Evolutionary conservation across 2,888 invertebrate genomes (phyloP), one percentile per base, ranked within the genome.

Genomic region (Orchestes rusci): DNA sequence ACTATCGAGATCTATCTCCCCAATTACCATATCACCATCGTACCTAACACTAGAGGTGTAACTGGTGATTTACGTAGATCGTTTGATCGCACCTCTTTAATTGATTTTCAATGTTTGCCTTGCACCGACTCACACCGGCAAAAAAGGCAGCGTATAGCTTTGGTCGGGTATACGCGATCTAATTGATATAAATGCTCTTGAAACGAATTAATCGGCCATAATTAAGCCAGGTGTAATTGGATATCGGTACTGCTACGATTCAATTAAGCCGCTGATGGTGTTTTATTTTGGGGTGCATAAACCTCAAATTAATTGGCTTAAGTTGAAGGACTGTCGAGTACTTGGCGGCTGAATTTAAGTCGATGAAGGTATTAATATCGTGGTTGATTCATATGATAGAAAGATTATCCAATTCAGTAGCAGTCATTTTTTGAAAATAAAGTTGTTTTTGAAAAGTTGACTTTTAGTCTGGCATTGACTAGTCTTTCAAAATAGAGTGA

Each of bases 181-280:
- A 57, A 56, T 56, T 55, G 53, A 56, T 56, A 55, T 55, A 54
- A 56, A 56, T 53, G 53, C 48, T 49, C 41, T 38, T 43, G 43
- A 46, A 48, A 56, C 53, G 53, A 53, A 56, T 56, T 55, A 53
- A 57, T 57, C 55, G 45, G 20, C 37, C 8, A 35, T 45, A 45
- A 45, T 45, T 41, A 45, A 41, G 41, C 29, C 56, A 52, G 55
- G 53, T 55, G 56, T 47, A 52, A 53, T 44, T 51, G 52, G 42
- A 12, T 10, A 8, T 19, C 8, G 20, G 7, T 23, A 23, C 23
- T 5, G 23, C 23, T 23, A 23, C 23, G 23, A 7, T 7, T 23
- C 10, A 23, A 23, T 23, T 23, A 23, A 23, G 23, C 23, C 23
- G n/a, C n/a, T n/a, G n/a, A n/a, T n/a, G n/a, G n/a, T n/a, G n/a